Evolutionary conservation across 2,888 invertebrate genomes (phyloP).

Genomic region (Drosophila multiciliata): DNA sequence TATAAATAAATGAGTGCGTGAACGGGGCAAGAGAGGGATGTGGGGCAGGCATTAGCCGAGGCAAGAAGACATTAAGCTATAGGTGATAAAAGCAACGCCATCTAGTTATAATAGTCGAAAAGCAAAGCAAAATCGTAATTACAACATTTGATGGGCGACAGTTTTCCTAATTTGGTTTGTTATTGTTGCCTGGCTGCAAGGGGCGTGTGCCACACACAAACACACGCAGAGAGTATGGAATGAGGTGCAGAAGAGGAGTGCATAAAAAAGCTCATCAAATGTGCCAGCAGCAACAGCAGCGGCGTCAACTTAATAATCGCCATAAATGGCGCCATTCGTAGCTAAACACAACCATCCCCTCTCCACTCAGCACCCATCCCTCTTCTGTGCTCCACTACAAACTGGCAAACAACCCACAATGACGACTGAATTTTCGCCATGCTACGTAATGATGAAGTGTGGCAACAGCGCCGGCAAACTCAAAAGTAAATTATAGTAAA

Average conservation of each 20-base stretch:
- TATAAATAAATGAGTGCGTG: slow-evolving; percentile 58
- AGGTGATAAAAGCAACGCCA: slow-evolving; percentile 40
- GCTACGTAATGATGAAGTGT: slow-evolving; percentile 69
- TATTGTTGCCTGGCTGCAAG: background rate
- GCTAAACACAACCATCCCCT: slow-evolving; percentile 19
- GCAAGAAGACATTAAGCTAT: slow-evolving; percentile 31
- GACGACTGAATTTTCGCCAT: slow-evolving; percentile 68
- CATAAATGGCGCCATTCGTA: slow-evolving; percentile 73
- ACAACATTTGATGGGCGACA: slow-evolving; percentile 52
- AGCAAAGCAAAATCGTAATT: slow-evolving; percentile 33
- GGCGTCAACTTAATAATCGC: slow-evolving; percentile 62
- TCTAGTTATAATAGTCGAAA: slow-evolving; percentile 34
- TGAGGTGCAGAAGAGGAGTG: slow-evolving; percentile 11
- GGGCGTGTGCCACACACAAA: slow-evolving; percentile 35
- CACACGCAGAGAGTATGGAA: background rate
- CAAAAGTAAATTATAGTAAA: slow-evolving; percentile 65
- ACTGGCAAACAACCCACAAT: slow-evolving; percentile 54
- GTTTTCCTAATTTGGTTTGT: slow-evolving; percentile 36
- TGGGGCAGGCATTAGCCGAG: slow-evolving; percentile 7
- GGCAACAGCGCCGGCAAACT: slow-evolving; percentile 65
- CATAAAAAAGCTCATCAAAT: slow-evolving; percentile 53
- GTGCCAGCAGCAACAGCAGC: slow-evolving; percentile 19
- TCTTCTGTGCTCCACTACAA: slow-evolving; percentile 1
- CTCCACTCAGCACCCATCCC: background rate
- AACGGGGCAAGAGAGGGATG: too few relatives aligned